Evolutionary conservation across 1,140 invertebrate genomes (phyloP).

Genomic region (Frieseomelitta varia): DNA sequence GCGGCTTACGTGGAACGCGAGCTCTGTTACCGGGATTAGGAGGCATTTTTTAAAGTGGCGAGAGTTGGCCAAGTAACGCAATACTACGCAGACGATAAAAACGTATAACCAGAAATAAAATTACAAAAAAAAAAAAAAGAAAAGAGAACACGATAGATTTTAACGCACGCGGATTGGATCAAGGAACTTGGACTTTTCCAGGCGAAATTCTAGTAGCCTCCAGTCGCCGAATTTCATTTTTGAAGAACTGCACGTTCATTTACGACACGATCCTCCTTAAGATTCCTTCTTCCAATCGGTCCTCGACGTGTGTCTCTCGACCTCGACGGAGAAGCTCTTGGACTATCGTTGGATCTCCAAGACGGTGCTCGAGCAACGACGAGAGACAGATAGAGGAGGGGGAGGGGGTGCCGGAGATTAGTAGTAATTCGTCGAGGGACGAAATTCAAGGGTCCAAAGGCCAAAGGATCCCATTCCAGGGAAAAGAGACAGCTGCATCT

Average conservation of each 20-base stretch:
- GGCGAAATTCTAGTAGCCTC: too few relatives aligned
- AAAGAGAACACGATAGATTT: neutral
- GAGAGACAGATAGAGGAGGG: constrained; percentile 21
- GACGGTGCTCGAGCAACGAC: constrained; percentile 49
- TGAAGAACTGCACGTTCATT: too few relatives aligned
- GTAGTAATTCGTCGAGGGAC: constrained; percentile 68
- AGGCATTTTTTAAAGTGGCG: constrained; percentile 66
- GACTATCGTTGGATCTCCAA: constrained; percentile 46
- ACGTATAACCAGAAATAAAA: neutral
- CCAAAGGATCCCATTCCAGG: constrained; percentile 54
- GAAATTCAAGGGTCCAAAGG: constrained; percentile 37
- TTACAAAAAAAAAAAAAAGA: too few relatives aligned
- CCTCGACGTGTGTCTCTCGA: neutral
- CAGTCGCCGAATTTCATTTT: too few relatives aligned
- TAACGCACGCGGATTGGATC: neutral
- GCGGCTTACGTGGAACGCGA: constrained; percentile 60
- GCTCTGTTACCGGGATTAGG: constrained; percentile 68
- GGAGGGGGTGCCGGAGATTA: constrained; percentile 60
- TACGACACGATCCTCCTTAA: too few relatives aligned
- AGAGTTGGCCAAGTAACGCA: constrained; percentile 42
- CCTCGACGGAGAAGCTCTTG: neutral
- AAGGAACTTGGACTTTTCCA: too few relatives aligned
- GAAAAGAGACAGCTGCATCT: constrained; percentile 37
- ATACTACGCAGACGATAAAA: too few relatives aligned
- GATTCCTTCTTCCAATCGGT: too few relatives aligned